Evolutionary conservation across 2,888 invertebrate species (phyloP).

Genomic region (Eupelmus urozonus): DNA sequence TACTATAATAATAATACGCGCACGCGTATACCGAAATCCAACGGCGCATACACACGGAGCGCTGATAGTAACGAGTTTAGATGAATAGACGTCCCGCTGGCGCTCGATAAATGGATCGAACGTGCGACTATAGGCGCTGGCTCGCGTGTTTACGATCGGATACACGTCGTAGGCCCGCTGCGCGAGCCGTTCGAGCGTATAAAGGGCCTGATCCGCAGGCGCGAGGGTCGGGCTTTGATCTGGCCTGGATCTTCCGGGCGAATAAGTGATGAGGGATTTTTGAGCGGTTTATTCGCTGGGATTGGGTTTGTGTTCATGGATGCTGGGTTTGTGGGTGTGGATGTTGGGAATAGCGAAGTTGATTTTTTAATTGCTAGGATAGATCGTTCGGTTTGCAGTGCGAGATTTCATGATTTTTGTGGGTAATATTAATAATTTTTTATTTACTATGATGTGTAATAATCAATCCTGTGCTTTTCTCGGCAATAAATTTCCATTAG

Average conservation of each 20-base stretch:
- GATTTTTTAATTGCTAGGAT: too few relatives aligned
- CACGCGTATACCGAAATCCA: not conserved
- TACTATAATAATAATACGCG: constrained; percentile 25
- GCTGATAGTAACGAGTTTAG: constrained; percentile 54
- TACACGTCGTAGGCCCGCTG: not conserved
- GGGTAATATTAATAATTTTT: too few relatives aligned
- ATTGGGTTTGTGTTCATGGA: too few relatives aligned
- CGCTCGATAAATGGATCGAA: constrained; percentile 45
- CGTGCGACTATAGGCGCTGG: constrained; percentile 15
- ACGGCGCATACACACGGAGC: not conserved
- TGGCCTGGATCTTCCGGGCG: not conserved
- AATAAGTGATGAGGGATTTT: too few relatives aligned
- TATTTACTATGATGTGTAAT: too few relatives aligned
- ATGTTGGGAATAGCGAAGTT: too few relatives aligned
- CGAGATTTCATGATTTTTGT: too few relatives aligned
- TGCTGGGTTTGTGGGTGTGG: too few relatives aligned
- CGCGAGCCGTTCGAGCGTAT: constrained; percentile 33
- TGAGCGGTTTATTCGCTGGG: not conserved
- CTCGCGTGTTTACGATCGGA: constrained; percentile 46
- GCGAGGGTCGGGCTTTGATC: not conserved
- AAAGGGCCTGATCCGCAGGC: constrained; percentile 2
- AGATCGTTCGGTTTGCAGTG: too few relatives aligned
- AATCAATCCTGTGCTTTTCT: too few relatives aligned
- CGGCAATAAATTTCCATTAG: too few relatives aligned
- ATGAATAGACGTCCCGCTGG: constrained; percentile 57